Base-by-base conservation (phyloP, 2,797 vertebrate species). In the Hozukius guyotensis region DNA sequence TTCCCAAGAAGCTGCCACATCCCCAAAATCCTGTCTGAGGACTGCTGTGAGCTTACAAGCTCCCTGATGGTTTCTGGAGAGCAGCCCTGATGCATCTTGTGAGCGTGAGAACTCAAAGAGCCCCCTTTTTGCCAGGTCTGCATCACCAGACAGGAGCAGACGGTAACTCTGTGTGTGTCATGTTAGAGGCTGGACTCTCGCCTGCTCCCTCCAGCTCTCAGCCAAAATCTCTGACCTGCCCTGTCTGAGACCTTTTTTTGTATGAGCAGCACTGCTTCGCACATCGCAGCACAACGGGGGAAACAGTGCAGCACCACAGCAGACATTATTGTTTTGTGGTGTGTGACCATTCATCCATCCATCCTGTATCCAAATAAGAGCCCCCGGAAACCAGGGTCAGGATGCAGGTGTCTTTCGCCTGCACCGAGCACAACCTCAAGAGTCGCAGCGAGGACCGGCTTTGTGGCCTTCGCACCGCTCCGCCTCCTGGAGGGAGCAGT, bases 351-450 rank as follows among this genome's bases (percentile, higher is more conserved):
- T 24, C 13, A 18, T 7, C 6, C 71, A 4, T 6, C 22, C 9
- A 27, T 60, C 16, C 34, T 14, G 60, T 25, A 16, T 75, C 75
- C 63, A 64, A 79, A 55, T 78, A 57, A 86, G 24, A 77, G 61
- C 49, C 83, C 68, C 32, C 70, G 22, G 76, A 85, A 65, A 72
- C 77, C 85, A 66, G 88, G 63, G 86, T 85, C 94, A 96, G 86
- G 91, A 96, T 96, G 96, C 96, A 96, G 94, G 96, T 96, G 69
- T 96, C 96, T 10, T 96, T 96, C n/a, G 96, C 96, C 83, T 96
- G 96, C 91, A 96, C 96, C 1, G 96, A 96, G 89, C 96, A 96
- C 94, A 96, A 96, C 93, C 94, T 96, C 82, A 96, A 96, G 91
- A 96, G 95, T 91, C 94, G 96, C 85, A 96, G 96, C 22, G 96